Evolutionary conservation across 2,113 vertebrate species (phyloP).

Genomic region (Osmerus eperlanus): DNA sequence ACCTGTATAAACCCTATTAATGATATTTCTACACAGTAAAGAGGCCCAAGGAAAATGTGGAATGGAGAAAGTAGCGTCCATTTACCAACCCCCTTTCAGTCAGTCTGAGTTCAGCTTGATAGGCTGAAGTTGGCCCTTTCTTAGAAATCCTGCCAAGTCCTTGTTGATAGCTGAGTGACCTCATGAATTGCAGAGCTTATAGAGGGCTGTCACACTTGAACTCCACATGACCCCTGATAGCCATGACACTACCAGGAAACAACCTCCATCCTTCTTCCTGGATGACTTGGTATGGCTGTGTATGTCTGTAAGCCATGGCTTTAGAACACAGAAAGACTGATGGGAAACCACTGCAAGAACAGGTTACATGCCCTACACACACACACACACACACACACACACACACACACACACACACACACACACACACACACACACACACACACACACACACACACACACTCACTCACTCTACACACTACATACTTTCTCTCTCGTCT

Average conservation of each 20-base stretch:
- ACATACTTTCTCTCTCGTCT: too few species aligned
- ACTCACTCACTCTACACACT: background rate
- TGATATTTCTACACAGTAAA: constrained; percentile 1
- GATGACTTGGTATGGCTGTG: background rate
- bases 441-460: background rate
- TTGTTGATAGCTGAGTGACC: background rate
- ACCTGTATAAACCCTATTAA: constrained; percentile 15
- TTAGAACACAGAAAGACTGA: background rate
- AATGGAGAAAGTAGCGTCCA: too few species aligned
- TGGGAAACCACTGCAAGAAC: background rate
- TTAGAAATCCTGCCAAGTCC: background rate
- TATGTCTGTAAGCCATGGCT: background rate
- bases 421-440: background rate
- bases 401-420: background rate
- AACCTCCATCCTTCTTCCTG: background rate
- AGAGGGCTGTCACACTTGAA: background rate
- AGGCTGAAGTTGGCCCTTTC: background rate
- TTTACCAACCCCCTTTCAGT: too few species aligned
- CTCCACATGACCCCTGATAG: constrained; percentile 6
- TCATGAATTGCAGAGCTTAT: constrained; percentile 1
- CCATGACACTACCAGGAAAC: background rate
- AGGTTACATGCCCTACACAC: background rate
- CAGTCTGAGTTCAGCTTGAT: background rate
- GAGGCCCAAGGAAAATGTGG: background rate
- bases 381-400: background rate